Base-by-base conservation (phyloP, 2,888 invertebrate genomes). In the Lasioglossum oenotherae region DNA sequence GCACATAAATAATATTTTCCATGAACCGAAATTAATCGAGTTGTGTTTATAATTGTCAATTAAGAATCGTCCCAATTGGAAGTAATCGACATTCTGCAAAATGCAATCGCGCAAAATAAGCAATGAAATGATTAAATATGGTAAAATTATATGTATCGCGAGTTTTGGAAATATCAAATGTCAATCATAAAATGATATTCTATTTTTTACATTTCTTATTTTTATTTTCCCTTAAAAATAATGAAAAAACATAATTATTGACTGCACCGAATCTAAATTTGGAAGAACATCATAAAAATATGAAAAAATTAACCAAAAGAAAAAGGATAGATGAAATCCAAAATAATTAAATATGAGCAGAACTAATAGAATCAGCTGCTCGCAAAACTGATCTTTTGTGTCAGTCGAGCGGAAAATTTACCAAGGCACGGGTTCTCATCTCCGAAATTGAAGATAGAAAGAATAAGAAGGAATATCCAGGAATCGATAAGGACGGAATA, bases 381-480 rank as follows among this genome's bases (percentile, higher is more conserved):
- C 19, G 35, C 67, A 6, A 67, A 67, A 67, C 64, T 38, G 53
- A 44, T 71, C 64, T 44, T 38, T 38, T 14, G 23, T 41, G 82
- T 1, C 16, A 44, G 46, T 57, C 73, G 74, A 72, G 53, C 46
- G 74, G 78, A 64, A 71, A 23, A 84, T 46, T 57, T 81, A 71
- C 16, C 53, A 64, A 53, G 71, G 19, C 49, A 49, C 35, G n/a
- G 71, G 57, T 69, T 81, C 78, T 77, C 84, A 81, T 84, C 78
- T 76, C 75, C 49, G n/a, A 82, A 82, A 84, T 81, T 82, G 78
- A 16, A 81, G 84, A 78, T 74, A 74, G 64, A 72, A 60, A 57
- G 71, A 31, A 69, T 46, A 77, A 64, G 71, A 49, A 64, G 60
- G 27, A 60, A 64, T 49, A 64, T 73, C 57, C 60, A 2, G 27